Evolutionary conservation across 2,797 vertebrate species (phyloP).

Genomic region (Hyperoplus lanceolatus): DNA sequence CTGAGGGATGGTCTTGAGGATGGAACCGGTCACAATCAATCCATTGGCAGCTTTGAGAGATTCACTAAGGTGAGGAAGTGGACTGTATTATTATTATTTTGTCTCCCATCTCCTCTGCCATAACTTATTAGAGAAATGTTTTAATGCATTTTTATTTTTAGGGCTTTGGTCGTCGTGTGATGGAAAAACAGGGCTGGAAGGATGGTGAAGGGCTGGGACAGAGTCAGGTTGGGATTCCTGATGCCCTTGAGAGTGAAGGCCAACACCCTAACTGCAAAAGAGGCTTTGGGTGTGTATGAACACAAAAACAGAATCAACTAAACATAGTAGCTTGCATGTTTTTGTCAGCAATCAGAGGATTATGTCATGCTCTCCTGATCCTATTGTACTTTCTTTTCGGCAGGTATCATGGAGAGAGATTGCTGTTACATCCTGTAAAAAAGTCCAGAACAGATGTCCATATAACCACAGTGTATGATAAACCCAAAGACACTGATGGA

Average conservation of each 20-base stretch:
- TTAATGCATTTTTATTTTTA: conserved; percentile 53
- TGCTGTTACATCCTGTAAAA: conserved; percentile 86
- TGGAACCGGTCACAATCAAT: conserved; percentile 70
- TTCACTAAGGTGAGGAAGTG: conserved; percentile 89
- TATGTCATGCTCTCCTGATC: background rate
- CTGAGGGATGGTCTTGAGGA: conserved; percentile 88
- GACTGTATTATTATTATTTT: background rate
- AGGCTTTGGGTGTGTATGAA: conserved; percentile 92
- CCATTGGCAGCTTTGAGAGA: conserved; percentile 93
- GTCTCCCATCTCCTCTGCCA: background rate
- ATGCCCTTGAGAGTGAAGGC: conserved; percentile 93
- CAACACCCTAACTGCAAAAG: conserved; percentile 95
- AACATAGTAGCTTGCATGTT: background rate
- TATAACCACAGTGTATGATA: conserved; percentile 93
- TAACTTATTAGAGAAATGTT: background rate
- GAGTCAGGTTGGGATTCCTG: conserved; percentile 88
- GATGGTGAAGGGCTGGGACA: conserved; percentile 93
- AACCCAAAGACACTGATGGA: conserved; percentile 88
- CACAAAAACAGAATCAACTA: background rate
- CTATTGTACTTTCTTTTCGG: conserved; percentile 15
- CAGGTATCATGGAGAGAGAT: conserved; percentile 96
- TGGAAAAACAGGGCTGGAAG: conserved; percentile 96
- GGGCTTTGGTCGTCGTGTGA: conserved; percentile 94
- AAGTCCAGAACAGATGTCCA: conserved; percentile 83
- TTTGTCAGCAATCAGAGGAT: background rate